Evolutionary conservation across 2,888 invertebrate genomes (phyloP).

Genomic region (Limnephilus marmoratus): DNA sequence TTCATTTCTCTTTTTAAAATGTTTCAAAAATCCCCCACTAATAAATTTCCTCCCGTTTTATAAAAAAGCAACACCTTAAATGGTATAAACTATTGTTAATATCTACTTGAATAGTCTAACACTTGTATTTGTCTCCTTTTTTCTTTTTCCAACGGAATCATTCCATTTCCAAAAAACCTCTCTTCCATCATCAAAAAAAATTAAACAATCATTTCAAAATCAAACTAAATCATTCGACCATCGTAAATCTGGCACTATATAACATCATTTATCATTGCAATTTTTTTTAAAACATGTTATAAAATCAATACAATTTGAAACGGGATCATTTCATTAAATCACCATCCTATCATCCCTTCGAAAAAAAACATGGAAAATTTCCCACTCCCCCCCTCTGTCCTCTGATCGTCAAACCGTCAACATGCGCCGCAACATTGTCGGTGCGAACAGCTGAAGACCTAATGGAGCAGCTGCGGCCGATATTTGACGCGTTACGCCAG

Average conservation of each 20-base stretch:
- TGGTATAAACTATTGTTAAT: constrained; percentile 19
- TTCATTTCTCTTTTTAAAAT: neutral
- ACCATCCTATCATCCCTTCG: neutral
- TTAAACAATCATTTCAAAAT: neutral
- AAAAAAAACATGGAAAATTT: neutral
- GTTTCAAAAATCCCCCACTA: neutral
- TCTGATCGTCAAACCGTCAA: neutral
- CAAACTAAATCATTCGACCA: constrained; percentile 7
- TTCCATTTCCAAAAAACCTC: constrained; percentile 46
- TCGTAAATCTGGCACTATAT: constrained; percentile 13
- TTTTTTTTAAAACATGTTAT: neutral
- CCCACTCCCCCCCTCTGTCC: neutral
- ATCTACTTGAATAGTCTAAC: constrained; percentile 37
- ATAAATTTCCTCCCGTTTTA: neutral
- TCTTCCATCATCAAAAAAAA: constrained; percentile 10
- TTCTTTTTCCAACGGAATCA: constrained; percentile 32
- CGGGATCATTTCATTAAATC: neutral
- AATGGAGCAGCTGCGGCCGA: constrained; percentile 96
- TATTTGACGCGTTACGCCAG: constrained; percentile 95
- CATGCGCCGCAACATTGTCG: neutral
- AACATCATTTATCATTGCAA: neutral
- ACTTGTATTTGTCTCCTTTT: constrained; percentile 28
- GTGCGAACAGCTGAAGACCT: constrained; percentile 88
- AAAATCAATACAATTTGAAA: neutral
- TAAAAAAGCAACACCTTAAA: constrained; percentile 22